A percentile compares a stretch with the other conserved stretches of the same genome.
Conservation (phyloP, 2,797 vertebrate genomes). For the Premnoplex brunnescens region DNA sequence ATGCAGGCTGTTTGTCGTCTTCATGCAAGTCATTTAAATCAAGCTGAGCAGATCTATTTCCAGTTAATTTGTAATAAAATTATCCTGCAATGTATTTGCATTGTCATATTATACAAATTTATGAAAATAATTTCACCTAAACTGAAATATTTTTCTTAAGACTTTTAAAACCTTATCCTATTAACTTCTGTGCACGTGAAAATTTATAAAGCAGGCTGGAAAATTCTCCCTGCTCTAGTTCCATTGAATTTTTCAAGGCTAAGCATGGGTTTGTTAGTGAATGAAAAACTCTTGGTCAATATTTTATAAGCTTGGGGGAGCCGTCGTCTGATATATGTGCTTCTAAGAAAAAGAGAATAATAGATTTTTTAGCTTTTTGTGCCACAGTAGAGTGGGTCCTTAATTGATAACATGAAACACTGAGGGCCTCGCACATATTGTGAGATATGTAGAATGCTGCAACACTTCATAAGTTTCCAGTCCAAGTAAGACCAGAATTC, state of each 20-base stretch:
- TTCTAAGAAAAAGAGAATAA: background rate
- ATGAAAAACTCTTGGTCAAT: background rate
- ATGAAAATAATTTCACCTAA: conserved; percentile 21
- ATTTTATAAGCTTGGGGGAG: background rate
- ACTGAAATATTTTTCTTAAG: background rate
- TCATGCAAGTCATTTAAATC: conserved; percentile 10
- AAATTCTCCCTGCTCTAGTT: background rate
- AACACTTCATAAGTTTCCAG: background rate
- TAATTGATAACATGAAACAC: background rate
- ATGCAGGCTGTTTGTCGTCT: background rate
- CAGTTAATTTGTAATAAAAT: conserved; percentile 51
- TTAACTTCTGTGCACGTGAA: background rate
- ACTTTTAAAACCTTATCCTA: background rate
- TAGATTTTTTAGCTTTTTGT: background rate
- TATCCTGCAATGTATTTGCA: conserved; percentile 31
- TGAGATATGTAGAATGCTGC: background rate
- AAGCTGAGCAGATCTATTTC: conserved; percentile 20
- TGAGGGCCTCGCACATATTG: background rate
- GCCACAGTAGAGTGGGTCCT: background rate
- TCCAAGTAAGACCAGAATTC: background rate
- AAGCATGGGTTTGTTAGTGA: background rate
- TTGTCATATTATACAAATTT: conserved; percentile 40
- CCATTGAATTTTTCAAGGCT: background rate
- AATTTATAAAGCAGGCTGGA: background rate
- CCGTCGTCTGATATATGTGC: background rate